These are phyloP conservation scores for Streblospio benedicti DNA, from an alignment of 1,140 invertebrate species.

Conservation along the genomic window DNA sequence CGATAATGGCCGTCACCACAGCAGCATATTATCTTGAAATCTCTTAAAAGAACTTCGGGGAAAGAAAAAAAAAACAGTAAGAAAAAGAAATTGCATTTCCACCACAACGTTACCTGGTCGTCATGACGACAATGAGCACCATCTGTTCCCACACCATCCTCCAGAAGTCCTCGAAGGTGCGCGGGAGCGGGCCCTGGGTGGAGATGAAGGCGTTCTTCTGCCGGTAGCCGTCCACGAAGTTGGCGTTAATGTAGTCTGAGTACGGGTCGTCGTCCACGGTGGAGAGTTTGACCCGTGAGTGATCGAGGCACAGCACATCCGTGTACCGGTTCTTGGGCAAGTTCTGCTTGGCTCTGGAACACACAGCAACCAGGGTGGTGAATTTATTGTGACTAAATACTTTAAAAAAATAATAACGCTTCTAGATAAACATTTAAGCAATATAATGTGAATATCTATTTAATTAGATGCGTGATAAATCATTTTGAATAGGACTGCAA, in stretches of 20 bases:
- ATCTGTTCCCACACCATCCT: slow-evolving; percentile 93
- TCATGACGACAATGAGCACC: slow-evolving; percentile 85
- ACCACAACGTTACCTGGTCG: slow-evolving; percentile 68
- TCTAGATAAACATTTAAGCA: too few relatives aligned
- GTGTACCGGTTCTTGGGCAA: slow-evolving; percentile 94
- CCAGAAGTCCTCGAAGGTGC: slow-evolving; percentile 91
- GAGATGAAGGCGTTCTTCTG: slow-evolving; percentile 48
- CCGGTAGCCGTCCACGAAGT: slow-evolving; percentile 48
- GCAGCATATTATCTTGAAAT: too few relatives aligned
- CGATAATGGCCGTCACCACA: too few relatives aligned
- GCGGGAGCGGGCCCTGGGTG: slow-evolving; percentile 68
- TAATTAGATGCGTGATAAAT: too few relatives aligned
- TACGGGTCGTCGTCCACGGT: slow-evolving; percentile 26
- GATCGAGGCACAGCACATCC: slow-evolving; percentile 85
- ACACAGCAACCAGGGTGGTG: too few relatives aligned
- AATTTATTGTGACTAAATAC: too few relatives aligned
- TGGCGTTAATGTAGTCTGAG: slow-evolving; percentile 95
- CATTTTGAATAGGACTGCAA: too few relatives aligned
- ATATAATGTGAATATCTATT: too few relatives aligned
- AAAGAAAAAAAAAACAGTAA: too few relatives aligned
- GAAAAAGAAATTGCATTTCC: too few relatives aligned
- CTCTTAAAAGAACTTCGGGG: too few relatives aligned
- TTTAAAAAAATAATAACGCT: too few relatives aligned
- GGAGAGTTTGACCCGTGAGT: slow-evolving; percentile 73
- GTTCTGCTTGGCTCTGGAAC: slow-evolving; percentile 14